Base-by-base conservation (phyloP, 1,140 invertebrate genomes). In the Holcopasites calliopsidis region DNA sequence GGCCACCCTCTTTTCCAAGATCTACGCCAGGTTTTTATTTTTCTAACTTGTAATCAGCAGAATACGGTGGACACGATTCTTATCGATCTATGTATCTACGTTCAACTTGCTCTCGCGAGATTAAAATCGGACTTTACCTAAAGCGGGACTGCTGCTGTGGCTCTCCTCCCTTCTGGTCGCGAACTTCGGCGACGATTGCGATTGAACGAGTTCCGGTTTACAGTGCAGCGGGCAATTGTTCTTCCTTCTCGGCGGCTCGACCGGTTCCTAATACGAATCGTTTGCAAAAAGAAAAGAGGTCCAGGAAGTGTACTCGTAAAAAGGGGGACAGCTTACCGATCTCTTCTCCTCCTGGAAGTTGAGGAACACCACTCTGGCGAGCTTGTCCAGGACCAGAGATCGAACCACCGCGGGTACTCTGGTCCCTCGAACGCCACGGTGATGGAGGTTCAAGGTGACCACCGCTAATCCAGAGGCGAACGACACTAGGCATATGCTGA, bases 401-500 rank as follows among this genome's bases (percentile, higher is more conserved):
- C 95, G 94, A 26, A 97, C 87, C 38, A 94, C 84, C 16, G 92
- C 89, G 5, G 96, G 96, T 31, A 97, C 95, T 85, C 95, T 94
- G 69, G 94, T 93, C 16, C 96, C 97, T 86, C 96, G 92, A 35
- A 95, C 93, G 69, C 97, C 97, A 85, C 96, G 95, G 91, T 97
- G 96, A 90, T 97, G 97, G 79, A 97, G 94, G 90, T 97, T 98
- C 31, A 98, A 91, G 7, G 95, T 97, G 11, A 96, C 94, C 33
- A 97, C 95, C 1, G 96, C 97, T 81, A 98, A 93, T 1, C 95
- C 97, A 0, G 97, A 97, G 7, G 97, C 97, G 83, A 97, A 96
- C 0, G 96, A 96, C 16, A 98, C 97, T 69, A 98, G 93, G 84
- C 96, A 97, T 79, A 98, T 98, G 83, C 97, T 97, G 0, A 97